Base-by-base conservation (phyloP, 2,888 invertebrate genomes). In the Philereme vetulata region DNA sequence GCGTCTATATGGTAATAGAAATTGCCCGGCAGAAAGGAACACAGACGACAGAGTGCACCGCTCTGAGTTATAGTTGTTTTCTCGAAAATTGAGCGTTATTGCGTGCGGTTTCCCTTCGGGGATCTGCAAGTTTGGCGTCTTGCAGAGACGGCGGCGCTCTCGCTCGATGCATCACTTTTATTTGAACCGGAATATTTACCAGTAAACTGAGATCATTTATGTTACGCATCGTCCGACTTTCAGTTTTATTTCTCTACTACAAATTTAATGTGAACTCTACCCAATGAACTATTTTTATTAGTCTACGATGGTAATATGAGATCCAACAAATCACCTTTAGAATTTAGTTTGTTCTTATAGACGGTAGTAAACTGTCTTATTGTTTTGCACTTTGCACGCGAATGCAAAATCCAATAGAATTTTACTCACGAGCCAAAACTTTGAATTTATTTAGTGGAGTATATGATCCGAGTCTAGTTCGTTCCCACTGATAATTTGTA, bases 1-100 rank as follows among this genome's bases (percentile, higher is more conserved):
- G 85, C 85, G 87, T 92, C 92, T 92, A 91, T 92, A 92, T 92
- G 92, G 90, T 91, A 92, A 92, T 92, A 90, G 88, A 92, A 90
- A 91, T 91, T 90, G 90, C 86, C 90, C 84, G 90, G 90, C 90
- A 91, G 91, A 90, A 90, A 89, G 86, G 85, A 90, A 86, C 85
- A 87, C 82, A 88, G 86, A 85, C 86, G 88, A 85, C 88, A 81
- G 83, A 88, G 89, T 87, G 85, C 87, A 87, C 75, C 78, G 85
- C 87, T 87, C 85, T 89, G 86, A 91, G 85, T 90, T 91, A 90
- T 90, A 65, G 88, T 86, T 90, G 91, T 90, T 90, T 90, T 89
- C 88, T 87, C 66, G 81, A 88, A 89, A 90, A 91, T 90, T 88
- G 88, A 90, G 85, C 85, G 84, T 86, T 88, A 88, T 88, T 88